A percentile compares a stretch with the other conserved stretches of the same genome.
phyloP scores from a whole-genome alignment of 2,888 invertebrate genomes.

The Acronicta leporina region DNA sequence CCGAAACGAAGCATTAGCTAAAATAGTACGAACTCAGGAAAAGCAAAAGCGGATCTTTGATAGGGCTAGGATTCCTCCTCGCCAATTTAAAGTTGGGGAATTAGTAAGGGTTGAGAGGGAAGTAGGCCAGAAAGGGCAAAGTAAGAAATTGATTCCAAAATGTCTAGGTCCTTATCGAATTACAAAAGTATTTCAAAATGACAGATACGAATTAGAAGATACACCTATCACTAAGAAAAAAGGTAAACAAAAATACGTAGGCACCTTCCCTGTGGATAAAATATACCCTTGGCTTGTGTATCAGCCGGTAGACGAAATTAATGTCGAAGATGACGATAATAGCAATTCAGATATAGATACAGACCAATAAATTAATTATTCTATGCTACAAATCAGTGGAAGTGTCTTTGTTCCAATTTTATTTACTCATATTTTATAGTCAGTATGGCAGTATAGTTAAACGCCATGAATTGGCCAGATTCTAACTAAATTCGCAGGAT shows the following conservation, averaged over 20 bases:
- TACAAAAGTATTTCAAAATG: neutral
- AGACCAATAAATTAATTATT: no score
- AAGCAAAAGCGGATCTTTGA: neutral
- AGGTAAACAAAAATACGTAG: neutral
- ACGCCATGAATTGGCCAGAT: no score
- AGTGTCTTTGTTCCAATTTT: no score
- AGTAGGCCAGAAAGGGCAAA: neutral
- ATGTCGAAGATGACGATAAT: no score
- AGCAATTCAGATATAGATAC: no score
- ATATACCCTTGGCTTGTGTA: no score
- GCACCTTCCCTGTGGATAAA: no score
- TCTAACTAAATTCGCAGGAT: no score
- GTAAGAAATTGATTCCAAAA: neutral
- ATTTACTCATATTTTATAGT: no score
- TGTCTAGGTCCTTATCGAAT: neutral
- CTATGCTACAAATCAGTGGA: no score
- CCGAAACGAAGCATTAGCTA: neutral
- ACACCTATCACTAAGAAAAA: neutral
- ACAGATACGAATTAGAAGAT: neutral
- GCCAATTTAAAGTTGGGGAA: neutral
- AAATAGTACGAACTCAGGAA: neutral
- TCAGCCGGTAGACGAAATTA: no score
- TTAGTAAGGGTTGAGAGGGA: neutral
- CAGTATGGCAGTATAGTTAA: no score
- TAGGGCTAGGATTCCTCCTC: neutral